Percentiles rank a stretch among this genome's conserved stretches.
Evolutionary conservation across 2,888 invertebrate species (phyloP).

Genomic region (Poecilobothrus nobilitatus): DNA sequence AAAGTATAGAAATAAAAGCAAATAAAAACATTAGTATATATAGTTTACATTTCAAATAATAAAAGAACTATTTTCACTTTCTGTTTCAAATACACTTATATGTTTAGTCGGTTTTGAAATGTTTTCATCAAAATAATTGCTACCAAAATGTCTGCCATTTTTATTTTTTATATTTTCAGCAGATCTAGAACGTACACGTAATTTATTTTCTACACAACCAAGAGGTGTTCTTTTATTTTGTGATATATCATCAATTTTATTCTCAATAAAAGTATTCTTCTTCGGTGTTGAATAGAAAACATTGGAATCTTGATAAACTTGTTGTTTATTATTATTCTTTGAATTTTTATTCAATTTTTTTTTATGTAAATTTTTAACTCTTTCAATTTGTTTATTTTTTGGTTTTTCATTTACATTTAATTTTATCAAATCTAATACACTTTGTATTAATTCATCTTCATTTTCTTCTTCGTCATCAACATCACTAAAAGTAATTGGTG

Average conservation of each 20-base stretch:
- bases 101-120: background rate
- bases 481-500: constrained; percentile 8
- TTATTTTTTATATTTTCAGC: constrained; percentile 14
- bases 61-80: background rate
- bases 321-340: constrained; percentile 14
- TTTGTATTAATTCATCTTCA: constrained; percentile 12
- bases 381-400: constrained; percentile 15
- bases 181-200: constrained; percentile 19
- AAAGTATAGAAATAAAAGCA: too few relatives aligned
- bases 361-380: constrained; percentile 16
- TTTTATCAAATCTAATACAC: constrained; percentile 13
- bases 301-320: constrained; percentile 13
- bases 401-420: background rate
- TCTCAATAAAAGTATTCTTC: background rate
- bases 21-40: too few relatives aligned
- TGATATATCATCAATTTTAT: background rate
- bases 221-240: constrained; percentile 20
- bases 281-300: constrained; percentile 14
- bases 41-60: background rate
- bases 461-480: background rate
- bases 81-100: background rate
- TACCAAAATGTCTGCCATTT: background rate
- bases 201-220: constrained; percentile 20
- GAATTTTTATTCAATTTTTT: constrained; percentile 6
- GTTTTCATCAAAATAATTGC: background rate